These are phyloP conservation scores for Erpornis zantholeuca DNA, from an alignment of 2,113 vertebrate genomes.

Conservation along the genomic window DNA sequence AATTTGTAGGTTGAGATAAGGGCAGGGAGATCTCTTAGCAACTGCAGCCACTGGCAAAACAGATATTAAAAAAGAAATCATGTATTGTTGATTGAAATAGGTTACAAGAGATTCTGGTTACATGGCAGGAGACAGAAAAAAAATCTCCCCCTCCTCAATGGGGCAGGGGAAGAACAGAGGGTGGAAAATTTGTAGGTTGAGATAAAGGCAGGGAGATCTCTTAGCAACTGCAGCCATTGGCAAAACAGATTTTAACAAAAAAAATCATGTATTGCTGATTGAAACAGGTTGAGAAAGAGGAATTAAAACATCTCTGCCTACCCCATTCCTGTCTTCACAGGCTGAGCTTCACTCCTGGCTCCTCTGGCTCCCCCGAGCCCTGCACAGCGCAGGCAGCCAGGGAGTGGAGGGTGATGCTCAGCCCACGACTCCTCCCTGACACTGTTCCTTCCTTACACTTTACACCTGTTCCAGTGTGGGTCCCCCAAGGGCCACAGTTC, in stretches of 20 bases:
- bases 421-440: not conserved
- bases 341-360: not conserved
- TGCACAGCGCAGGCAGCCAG: rapidly evolving
- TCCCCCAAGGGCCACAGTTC: rapidly evolving
- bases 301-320: not conserved
- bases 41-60: not conserved
- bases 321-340: not conserved
- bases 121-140: not conserved
- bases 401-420: not conserved
- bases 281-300: not conserved
- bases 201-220: not conserved
- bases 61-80: not conserved
- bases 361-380: not conserved
- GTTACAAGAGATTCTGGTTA: not conserved
- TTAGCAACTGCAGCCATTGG: not conserved
- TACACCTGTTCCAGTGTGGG: too few relatives aligned
- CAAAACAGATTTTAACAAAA: not conserved
- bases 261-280: not conserved
- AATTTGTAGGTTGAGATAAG: not conserved
- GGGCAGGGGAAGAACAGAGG: not conserved
- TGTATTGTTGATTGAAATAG: not conserved
- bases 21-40: not conserved
- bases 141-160: not conserved
- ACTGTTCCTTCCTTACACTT: not conserved
- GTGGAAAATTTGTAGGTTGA: not conserved